A percentile compares a stretch with the other conserved stretches of the same genome.
Evolutionary conservation across 1,140 invertebrate genomes (phyloP).

Genomic region (Meteorus sp.): DNA sequence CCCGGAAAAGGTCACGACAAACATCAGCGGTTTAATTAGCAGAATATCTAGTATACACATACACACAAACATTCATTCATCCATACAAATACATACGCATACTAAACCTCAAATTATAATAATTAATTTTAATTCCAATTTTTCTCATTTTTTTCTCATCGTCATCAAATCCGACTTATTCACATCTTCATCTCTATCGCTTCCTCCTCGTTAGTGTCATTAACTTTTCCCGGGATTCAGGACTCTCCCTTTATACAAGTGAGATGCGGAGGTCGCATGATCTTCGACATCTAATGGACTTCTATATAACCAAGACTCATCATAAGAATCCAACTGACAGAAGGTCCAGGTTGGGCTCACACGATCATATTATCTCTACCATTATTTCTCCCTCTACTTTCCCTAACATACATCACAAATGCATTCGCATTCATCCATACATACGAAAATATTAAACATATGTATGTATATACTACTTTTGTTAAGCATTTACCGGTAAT

Average conservation of each 20-base stretch:
- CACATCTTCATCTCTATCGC: not conserved
- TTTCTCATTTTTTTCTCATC: not conserved
- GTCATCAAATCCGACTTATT: too few relatives aligned
- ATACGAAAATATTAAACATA: conserved; percentile 14
- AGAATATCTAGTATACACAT: not conserved
- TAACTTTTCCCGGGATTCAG: conserved; percentile 19
- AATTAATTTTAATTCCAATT: not conserved
- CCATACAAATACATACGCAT: too few relatives aligned
- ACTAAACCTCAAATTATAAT: not conserved
- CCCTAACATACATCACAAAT: not conserved
- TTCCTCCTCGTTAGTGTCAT: conserved; percentile 23
- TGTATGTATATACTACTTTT: conserved; percentile 20
- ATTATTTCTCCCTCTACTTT: conserved; percentile 6
- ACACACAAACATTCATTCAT: too few relatives aligned
- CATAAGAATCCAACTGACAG: conserved; percentile 28
- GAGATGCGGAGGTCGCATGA: conserved; percentile 15
- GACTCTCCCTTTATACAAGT: not conserved
- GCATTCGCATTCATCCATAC: not conserved
- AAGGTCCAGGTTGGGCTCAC: not conserved
- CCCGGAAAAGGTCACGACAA: not conserved
- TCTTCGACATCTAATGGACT: conserved; percentile 29
- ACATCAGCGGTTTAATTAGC: conserved; percentile 18
- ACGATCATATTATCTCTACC: too few relatives aligned
- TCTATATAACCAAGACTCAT: conserved; percentile 25
- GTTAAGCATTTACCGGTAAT: conserved; percentile 29